Percentiles rank a stretch among this genome's conserved stretches.
Conservation (phyloP, 2,113 vertebrate genomes). For the Petroica traversi region DNA sequence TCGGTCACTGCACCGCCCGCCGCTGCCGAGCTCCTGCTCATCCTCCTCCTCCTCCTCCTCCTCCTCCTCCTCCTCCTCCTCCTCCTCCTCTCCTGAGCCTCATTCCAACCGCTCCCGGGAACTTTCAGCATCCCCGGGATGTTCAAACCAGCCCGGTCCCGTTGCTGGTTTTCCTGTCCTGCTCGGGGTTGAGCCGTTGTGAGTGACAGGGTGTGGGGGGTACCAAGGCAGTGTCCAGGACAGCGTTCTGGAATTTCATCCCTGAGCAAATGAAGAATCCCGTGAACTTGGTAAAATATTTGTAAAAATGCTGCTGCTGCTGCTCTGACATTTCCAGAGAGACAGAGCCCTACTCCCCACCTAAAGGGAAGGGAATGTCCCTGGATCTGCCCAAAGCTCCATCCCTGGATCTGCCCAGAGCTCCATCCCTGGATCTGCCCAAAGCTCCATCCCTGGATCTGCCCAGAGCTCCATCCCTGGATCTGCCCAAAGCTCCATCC, state of each 20-base stretch:
- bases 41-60: too few relatives aligned
- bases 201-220: neutral
- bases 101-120: fast-evolving
- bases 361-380: neutral
- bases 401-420: neutral
- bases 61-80: neutral
- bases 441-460: neutral
- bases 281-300: fast-evolving
- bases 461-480: neutral
- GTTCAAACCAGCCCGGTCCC: fast-evolving
- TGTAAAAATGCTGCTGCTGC: too few relatives aligned
- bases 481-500: too few relatives aligned
- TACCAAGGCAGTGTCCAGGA: too few relatives aligned
- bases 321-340: neutral
- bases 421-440: neutral
- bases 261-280: too few relatives aligned
- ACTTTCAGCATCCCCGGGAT: fast-evolving
- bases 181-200: too few relatives aligned
- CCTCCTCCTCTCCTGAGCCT: too few relatives aligned
- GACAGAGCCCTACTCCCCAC: fast-evolving
- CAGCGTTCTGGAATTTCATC: fast-evolving
- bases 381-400: neutral
- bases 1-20: neutral
- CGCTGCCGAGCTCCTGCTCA: fast-evolving
- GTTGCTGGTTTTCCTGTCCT: neutral